Percentiles rank a stretch among this genome's conserved stretches.
Evolutionary conservation across 1,140 invertebrate species (phyloP).

Genomic region (Zophobas morio): DNA sequence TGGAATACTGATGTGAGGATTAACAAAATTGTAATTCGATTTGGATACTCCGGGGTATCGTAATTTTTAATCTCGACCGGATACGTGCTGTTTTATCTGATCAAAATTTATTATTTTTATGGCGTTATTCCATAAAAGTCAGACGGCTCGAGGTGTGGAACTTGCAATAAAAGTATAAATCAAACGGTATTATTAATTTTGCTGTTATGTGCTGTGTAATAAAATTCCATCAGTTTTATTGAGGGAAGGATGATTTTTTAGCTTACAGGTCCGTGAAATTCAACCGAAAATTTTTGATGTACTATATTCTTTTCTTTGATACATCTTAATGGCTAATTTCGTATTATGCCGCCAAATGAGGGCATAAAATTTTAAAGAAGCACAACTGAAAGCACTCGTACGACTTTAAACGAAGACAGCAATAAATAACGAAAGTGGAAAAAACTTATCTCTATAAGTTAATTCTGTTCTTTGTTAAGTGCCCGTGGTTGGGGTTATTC

Average conservation of each 20-base stretch:
- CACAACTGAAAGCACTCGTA: too few relatives aligned
- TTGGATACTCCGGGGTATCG: slow-evolving; percentile 20
- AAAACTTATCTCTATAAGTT: too few relatives aligned
- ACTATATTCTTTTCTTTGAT: too few relatives aligned
- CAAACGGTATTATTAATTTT: slow-evolving; percentile 33
- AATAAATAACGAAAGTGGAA: too few relatives aligned
- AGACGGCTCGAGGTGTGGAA: slow-evolving; percentile 24
- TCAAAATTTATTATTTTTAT: slow-evolving; percentile 42
- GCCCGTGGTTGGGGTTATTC: too few relatives aligned
- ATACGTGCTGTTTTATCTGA: slow-evolving; percentile 32
- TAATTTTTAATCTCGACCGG: slow-evolving; percentile 33
- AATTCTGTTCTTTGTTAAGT: too few relatives aligned
- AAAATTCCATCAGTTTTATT: slow-evolving; percentile 30
- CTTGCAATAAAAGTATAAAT: slow-evolving; percentile 39
- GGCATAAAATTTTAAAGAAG: too few relatives aligned
- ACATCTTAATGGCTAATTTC: too few relatives aligned
- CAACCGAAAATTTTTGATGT: not conserved
- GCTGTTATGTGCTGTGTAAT: not conserved
- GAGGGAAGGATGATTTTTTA: not conserved
- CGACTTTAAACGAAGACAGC: too few relatives aligned
- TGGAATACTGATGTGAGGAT: slow-evolving; percentile 37
- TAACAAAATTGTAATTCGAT: slow-evolving; percentile 41
- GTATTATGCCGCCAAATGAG: too few relatives aligned
- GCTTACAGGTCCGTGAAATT: not conserved
- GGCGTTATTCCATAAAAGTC: slow-evolving; percentile 15